These are phyloP conservation scores for Helogale parvula DNA, from an alignment of 2,113 vertebrate genomes.

Conservation along the genomic window DNA sequence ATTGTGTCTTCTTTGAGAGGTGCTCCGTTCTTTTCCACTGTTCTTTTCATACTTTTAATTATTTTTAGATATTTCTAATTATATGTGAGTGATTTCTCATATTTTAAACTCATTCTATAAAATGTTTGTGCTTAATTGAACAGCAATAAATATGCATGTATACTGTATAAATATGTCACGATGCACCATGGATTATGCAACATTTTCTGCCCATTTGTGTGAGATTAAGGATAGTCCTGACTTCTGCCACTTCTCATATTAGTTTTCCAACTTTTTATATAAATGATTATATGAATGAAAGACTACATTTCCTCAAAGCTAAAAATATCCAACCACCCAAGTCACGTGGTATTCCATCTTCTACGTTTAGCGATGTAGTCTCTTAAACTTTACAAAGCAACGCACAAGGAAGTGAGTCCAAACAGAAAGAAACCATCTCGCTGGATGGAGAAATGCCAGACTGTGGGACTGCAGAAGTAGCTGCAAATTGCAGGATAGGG, in stretches of 20 bases:
- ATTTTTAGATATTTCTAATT: neutral
- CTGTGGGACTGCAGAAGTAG: neutral
- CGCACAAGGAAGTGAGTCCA: neutral
- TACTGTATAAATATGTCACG: neutral
- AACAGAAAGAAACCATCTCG: neutral
- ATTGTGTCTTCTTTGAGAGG: neutral
- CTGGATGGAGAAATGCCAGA: neutral
- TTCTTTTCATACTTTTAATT: neutral
- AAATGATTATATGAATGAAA: neutral
- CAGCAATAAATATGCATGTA: neutral
- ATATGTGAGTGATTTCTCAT: neutral
- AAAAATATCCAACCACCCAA: neutral
- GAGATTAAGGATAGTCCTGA: neutral
- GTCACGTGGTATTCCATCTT: neutral
- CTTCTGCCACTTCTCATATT: neutral
- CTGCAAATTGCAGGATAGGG: neutral
- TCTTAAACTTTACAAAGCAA: neutral
- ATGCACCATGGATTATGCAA: neutral
- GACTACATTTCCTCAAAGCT: conserved; percentile 9
- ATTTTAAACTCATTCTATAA: neutral
- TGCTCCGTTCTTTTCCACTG: neutral
- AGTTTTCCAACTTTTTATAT: neutral
- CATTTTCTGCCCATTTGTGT: neutral
- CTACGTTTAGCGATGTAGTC: neutral
- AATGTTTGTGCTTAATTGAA: neutral